Conservation (phyloP, 2,888 invertebrate genomes). For the Empis stercorea region DNA sequence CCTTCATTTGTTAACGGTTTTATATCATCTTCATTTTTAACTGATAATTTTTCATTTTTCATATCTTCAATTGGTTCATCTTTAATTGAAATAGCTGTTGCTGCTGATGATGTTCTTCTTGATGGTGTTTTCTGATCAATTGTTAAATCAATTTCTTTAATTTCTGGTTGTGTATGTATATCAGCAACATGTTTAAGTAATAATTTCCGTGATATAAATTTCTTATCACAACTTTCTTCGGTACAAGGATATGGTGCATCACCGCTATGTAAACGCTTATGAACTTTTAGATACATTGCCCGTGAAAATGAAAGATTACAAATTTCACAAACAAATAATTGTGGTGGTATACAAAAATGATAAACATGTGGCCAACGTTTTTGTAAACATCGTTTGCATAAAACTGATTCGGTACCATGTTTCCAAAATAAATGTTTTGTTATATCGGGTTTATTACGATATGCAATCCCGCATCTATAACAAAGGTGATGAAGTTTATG, state of each 20-base stretch:
- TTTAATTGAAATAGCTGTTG: neutral
- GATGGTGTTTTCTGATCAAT: conserved; percentile 1
- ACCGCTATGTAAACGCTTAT: conserved; percentile 62
- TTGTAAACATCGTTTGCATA: conserved; percentile 72
- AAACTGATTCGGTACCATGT: conserved; percentile 77
- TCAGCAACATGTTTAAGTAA: conserved; percentile 54
- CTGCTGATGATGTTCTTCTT: neutral
- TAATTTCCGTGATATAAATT: conserved; percentile 70
- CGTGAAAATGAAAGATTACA: conserved; percentile 61
- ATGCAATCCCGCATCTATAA: conserved; percentile 77
- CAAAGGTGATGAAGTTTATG: conserved; percentile 78
- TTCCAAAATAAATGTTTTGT: conserved; percentile 87
- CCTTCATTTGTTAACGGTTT: conserved; percentile 5
- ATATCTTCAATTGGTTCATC: neutral
- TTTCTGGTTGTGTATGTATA: conserved; percentile 33
- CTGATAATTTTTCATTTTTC: conserved; percentile 1
- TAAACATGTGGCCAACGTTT: conserved; percentile 89
- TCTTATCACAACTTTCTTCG: conserved; percentile 57
- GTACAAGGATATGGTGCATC: conserved; percentile 60
- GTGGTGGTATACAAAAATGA: conserved; percentile 77
- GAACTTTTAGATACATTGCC: conserved; percentile 71
- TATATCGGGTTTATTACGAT: conserved; percentile 77
- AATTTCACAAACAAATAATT: conserved; percentile 65
- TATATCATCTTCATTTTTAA: conserved; percentile 5
- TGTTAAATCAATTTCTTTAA: conserved; percentile 15